Evolutionary conservation across 2,113 vertebrate genomes (phyloP), one percentile per base, ranked within the genome.

Genomic region (Podilymbus podiceps): DNA sequence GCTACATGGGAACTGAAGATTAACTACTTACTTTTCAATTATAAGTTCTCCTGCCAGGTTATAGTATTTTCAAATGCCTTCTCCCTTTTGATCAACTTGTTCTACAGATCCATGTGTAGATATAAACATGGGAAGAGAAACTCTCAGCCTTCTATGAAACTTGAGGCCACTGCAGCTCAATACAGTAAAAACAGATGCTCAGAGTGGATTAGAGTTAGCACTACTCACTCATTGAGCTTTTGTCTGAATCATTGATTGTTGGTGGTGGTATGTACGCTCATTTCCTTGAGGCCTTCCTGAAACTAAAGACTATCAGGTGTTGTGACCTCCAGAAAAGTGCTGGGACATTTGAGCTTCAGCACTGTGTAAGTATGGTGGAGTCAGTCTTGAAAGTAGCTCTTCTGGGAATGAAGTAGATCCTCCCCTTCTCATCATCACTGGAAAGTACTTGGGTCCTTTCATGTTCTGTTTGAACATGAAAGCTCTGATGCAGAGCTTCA

Each of bases 211-310:
- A 62, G 56, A 67, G n/a, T 22, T 66, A 33, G 7, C 40, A 18
- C 28, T 52, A 1, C 23, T 63, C 35, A 22, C 42, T 56, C 17
- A n/a, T 4, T 42, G 28, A 95, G 30, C 21, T 81, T 86, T 1
- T 3, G 0, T 77, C 50, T 69, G 63, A 62, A 24, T 31, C 1
- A 0, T 19, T 89, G 60, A 31, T 71, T 6, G 1, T 3, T 85
- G 42, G 1, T 74, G 46, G 12, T 79, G 53, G 28, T 66, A 30
- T 46, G 38, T 82, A 25, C 55, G 73, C 35, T 15, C 38, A 46
- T 68, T 75, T 88, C 22, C 35, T 76, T 66, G 22, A 88, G 67
- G 22, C 33, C 85, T 91, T 90, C 50, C 64, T 92, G 60, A 81
- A 81, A 44, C 28, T 46, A 47, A 15, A 79, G 31, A n/a, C 20